These are phyloP conservation scores for Eidolon helvum DNA, from an alignment of 2,113 vertebrate species.

Conservation along the genomic window DNA sequence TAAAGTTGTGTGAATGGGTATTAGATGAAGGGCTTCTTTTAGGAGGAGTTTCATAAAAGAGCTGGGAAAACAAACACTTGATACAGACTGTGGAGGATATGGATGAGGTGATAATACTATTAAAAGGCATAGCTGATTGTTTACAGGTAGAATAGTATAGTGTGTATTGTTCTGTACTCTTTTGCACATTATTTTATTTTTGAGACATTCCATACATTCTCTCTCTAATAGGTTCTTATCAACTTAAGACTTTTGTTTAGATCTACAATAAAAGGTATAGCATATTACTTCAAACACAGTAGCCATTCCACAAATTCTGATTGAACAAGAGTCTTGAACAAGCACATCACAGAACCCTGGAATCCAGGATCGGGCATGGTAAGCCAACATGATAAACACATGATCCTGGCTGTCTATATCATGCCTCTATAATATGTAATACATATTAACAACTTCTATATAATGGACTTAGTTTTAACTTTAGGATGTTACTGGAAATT, in stretches of 20 bases:
- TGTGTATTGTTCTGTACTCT: background rate
- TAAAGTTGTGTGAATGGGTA: background rate
- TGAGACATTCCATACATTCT: background rate
- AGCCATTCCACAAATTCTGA: background rate
- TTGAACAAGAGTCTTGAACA: background rate
- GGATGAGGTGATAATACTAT: background rate
- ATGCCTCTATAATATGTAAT: background rate
- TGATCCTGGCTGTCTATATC: background rate
- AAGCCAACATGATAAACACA: background rate
- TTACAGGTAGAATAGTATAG: background rate
- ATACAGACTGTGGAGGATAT: background rate
- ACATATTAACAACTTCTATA: background rate
- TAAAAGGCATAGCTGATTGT: background rate
- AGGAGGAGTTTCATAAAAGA: background rate
- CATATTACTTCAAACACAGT: background rate
- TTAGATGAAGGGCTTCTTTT: background rate
- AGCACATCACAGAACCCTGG: background rate
- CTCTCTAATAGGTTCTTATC: background rate
- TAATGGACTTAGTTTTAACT: background rate
- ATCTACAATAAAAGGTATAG: background rate
- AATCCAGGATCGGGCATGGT: background rate
- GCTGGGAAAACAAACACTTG: background rate
- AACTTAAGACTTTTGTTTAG: background rate
- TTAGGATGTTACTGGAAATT: background rate
- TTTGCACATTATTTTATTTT: background rate